Base-by-base conservation (phyloP, 2,888 invertebrate genomes). In the Heliconius sara region DNA sequence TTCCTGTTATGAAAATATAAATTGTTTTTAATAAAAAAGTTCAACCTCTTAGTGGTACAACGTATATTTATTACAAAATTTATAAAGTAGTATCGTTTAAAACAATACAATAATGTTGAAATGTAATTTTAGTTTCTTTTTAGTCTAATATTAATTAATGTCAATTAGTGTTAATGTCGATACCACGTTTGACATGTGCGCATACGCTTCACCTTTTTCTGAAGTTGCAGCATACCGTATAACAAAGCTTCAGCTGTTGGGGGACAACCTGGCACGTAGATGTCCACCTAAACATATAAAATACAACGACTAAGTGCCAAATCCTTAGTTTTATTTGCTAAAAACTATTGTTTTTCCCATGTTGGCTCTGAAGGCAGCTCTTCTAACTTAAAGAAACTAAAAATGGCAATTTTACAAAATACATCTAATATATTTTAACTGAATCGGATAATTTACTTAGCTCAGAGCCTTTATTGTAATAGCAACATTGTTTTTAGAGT, bases 201-300 rank as follows among this genome's bases (percentile, higher is more conserved):
- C 96, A 96, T 96, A 25, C 98, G 95, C 89, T 98, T 98, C 22
- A 98, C 96, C 90, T 99, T 99, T 93, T 97, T 98, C 93, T 98
- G 98, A 9, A 99, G 95, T 89, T 97, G 97, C 78, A 99, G 93
- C 87, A 99, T 95, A 39, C 97, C 98, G 88, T 99, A 99, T 78
- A 99, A 92, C 25, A 99, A 93, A 2, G 99, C 98, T 93, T 99
- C 99, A 0, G 98, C 98, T 0, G 98, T 98, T n/a, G 99, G 99
- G 43, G 99, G 99, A 93, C 99, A 99, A 22, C 98, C 98, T 82
- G 98, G 98, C 67, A 99, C 98, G 90, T 99, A 99, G 85, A 99
- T 97, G 90, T 99, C 98, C 79, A 95, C 94, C 94, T 94, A 83
- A 3, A 66, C 7, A 80, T 83, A 27, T 19, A 57, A 16, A 47